Percentiles rank a stretch among this genome's conserved stretches.
Conservation (phyloP, 2,888 invertebrate species). For the Melieria omissa region DNA sequence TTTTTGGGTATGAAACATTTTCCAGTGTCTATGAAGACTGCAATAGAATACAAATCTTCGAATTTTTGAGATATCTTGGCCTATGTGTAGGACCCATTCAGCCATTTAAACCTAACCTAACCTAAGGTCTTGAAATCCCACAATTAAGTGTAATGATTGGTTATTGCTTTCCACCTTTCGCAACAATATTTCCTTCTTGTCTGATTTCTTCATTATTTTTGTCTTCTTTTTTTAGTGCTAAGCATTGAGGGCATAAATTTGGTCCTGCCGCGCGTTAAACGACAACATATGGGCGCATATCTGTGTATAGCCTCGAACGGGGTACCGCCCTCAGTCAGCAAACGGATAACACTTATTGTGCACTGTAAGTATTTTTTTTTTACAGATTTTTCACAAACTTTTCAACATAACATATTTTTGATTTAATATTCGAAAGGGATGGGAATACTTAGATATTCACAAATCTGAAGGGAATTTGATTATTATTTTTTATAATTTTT, state of each 20-base stretch:
- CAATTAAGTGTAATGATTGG: background rate
- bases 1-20: too few species aligned
- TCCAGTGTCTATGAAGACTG: too few species aligned
- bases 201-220: background rate
- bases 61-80: too few species aligned
- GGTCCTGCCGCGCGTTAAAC: slow-evolving; percentile 76
- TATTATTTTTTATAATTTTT: background rate
- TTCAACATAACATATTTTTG: too few species aligned
- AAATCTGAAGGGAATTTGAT: too few species aligned
- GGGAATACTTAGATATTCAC: too few species aligned
- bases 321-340: slow-evolving; percentile 88
- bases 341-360: slow-evolving; percentile 85
- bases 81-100: too few species aligned
- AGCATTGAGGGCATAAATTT: slow-evolving; percentile 76
- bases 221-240: slow-evolving; percentile 68
- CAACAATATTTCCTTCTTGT: background rate
- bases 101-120: too few species aligned
- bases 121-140: background rate
- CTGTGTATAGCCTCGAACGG: slow-evolving; percentile 86
- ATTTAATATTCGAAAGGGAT: too few species aligned
- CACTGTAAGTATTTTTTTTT: slow-evolving; percentile 74
- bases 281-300: slow-evolving; percentile 84
- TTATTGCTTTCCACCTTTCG: background rate
- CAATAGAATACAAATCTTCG: too few species aligned
- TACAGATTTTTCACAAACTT: too few species aligned